phyloP scores from a whole-genome alignment of 1,140 invertebrate species.

The Cardiocondyla obscurior region DNA sequence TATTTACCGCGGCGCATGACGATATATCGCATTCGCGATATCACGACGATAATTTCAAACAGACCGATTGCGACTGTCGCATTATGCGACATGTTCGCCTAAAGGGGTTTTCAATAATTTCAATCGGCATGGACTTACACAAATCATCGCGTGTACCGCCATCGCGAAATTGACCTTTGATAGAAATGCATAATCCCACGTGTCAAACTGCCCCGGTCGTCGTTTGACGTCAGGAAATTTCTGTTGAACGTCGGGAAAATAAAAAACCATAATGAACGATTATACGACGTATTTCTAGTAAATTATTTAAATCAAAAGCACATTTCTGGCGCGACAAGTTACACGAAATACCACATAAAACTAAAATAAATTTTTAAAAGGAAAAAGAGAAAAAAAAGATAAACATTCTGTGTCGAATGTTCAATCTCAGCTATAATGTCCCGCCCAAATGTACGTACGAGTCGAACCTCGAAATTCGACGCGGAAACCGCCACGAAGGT shows the following conservation, averaged over 20 bases:
- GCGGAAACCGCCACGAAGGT: not conserved
- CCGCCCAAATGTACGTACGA: not conserved
- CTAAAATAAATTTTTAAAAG: too few species aligned
- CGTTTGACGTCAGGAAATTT: not conserved
- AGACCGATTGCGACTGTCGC: not conserved
- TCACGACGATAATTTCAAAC: conserved; percentile 1
- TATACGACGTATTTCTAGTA: too few species aligned
- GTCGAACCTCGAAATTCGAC: not conserved
- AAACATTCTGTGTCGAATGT: not conserved
- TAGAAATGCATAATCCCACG: not conserved
- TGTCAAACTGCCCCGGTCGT: not conserved
- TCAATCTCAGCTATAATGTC: not conserved
- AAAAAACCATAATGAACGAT: not conserved
- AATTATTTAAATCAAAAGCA: too few species aligned
- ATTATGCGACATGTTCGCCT: conserved; percentile 1
- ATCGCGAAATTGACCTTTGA: not conserved
- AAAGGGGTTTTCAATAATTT: conserved; percentile 19
- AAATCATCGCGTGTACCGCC: not conserved
- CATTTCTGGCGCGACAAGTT: not conserved
- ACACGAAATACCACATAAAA: too few species aligned
- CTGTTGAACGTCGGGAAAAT: too few species aligned
- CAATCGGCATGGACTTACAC: not conserved
- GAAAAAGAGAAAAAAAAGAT: not conserved
- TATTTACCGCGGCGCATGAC: conserved; percentile 4
- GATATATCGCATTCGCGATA: not conserved